Conservation (phyloP, 2,888 invertebrate genomes). For the Aquatica leii region DNA sequence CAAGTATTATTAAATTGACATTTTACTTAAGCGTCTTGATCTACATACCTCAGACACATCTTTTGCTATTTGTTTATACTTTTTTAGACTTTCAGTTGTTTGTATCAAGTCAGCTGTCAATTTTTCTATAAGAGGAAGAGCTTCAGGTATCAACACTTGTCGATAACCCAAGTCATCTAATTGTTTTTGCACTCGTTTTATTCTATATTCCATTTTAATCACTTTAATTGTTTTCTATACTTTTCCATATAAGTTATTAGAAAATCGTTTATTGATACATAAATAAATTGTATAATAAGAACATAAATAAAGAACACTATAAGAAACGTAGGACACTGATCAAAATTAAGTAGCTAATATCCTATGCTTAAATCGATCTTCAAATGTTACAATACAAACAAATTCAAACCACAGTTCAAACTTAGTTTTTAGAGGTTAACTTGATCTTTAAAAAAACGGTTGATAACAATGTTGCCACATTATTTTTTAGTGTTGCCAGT, state of each 20-base stretch:
- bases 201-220: slow-evolving; percentile 53
- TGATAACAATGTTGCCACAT: too few relatives aligned
- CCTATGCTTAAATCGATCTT: background rate
- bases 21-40: background rate
- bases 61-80: slow-evolving; percentile 80
- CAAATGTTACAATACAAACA: slow-evolving; percentile 6
- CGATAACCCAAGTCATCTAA: slow-evolving; percentile 85
- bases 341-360: too few relatives aligned
- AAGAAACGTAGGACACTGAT: background rate
- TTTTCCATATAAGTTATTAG: too few relatives aligned
- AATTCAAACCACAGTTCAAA: too few relatives aligned
- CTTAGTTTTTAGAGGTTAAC: too few relatives aligned
- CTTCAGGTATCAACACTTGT: slow-evolving; percentile 77
- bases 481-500: too few relatives aligned
- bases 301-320: background rate
- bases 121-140: slow-evolving; percentile 81
- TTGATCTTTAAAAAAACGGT: too few relatives aligned
- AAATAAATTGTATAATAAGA: background rate
- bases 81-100: slow-evolving; percentile 86
- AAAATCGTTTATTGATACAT: too few relatives aligned
- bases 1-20: slow-evolving; percentile 42
- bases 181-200: slow-evolving; percentile 66
- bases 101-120: slow-evolving; percentile 83
- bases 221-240: too few relatives aligned
- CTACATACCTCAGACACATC: slow-evolving; percentile 69